phyloP scores from a whole-genome alignment of 2,113 vertebrate genomes.

The Oreotragus oreotragus region DNA sequence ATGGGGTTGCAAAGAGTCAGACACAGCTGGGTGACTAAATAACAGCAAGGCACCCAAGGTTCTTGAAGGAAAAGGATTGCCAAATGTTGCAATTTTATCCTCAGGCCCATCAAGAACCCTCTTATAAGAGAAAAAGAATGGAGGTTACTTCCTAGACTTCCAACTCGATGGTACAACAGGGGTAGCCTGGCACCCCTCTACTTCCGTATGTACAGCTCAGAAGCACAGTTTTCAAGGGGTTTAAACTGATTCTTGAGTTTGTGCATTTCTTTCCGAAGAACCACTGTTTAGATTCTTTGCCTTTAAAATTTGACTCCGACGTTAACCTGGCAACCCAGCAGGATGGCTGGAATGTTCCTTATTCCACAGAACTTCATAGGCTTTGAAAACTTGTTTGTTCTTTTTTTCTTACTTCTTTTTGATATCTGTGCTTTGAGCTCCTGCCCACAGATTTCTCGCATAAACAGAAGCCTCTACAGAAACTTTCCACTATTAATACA shows the following conservation, averaged over 20 bases:
- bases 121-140: not conserved
- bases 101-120: not conserved
- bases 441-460: not conserved
- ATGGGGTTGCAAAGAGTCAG: not conserved
- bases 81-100: not conserved
- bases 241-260: not conserved
- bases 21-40: not conserved
- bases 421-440: not conserved
- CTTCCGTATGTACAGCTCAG: accelerated
- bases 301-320: not conserved
- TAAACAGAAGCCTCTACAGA: not conserved
- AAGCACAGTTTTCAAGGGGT: not conserved
- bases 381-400: not conserved
- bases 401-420: not conserved
- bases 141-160: not conserved
- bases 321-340: not conserved
- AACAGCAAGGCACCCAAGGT: not conserved
- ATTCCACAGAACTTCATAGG: not conserved
- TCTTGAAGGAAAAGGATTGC: not conserved
- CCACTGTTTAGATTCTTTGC: not conserved
- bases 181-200: not conserved
- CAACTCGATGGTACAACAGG: not conserved
- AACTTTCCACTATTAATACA: not conserved
- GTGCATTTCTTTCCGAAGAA: not conserved
- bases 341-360: not conserved